Evolutionary conservation across 2,113 vertebrate genomes (phyloP).

Genomic region (Lathamus discolor): DNA sequence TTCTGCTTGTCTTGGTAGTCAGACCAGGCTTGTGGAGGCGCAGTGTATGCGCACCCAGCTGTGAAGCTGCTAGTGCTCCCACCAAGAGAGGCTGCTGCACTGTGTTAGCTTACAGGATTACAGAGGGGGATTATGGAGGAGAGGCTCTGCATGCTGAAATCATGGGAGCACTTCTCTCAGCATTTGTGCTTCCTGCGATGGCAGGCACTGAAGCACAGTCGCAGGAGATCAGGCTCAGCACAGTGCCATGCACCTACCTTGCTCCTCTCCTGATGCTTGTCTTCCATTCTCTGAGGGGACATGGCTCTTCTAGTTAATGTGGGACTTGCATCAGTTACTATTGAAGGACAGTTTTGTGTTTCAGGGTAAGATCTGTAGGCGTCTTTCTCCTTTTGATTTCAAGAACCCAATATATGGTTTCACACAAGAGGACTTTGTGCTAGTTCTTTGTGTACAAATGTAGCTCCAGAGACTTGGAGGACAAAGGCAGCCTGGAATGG

Average conservation of each 20-base stretch:
- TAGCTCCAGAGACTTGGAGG: neutral
- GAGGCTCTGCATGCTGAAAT: neutral
- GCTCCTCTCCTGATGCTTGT: neutral
- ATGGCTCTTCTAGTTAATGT: neutral
- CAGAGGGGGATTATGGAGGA: neutral
- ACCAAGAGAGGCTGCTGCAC: neutral
- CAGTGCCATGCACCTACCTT: neutral
- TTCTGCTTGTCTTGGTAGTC: neutral
- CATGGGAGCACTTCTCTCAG: neutral
- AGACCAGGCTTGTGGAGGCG: neutral
- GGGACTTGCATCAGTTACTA: neutral
- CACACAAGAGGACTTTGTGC: neutral
- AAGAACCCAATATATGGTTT: neutral
- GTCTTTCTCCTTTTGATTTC: neutral
- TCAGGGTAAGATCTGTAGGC: neutral
- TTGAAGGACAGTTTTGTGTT: neutral
- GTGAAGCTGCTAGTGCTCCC: neutral
- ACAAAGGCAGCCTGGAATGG: neutral
- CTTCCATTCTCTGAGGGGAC: neutral
- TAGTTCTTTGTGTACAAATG: neutral
- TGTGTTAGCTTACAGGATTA: neutral
- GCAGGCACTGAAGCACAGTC: accelerated
- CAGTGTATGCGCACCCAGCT: neutral
- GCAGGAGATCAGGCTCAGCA: neutral
- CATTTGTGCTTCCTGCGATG: neutral